A percentile compares a stretch with the other conserved stretches of the same genome.
phyloP scores from a whole-genome alignment of 35 echinoderm and acorn worm species.

The Acanthaster planci region DNA sequence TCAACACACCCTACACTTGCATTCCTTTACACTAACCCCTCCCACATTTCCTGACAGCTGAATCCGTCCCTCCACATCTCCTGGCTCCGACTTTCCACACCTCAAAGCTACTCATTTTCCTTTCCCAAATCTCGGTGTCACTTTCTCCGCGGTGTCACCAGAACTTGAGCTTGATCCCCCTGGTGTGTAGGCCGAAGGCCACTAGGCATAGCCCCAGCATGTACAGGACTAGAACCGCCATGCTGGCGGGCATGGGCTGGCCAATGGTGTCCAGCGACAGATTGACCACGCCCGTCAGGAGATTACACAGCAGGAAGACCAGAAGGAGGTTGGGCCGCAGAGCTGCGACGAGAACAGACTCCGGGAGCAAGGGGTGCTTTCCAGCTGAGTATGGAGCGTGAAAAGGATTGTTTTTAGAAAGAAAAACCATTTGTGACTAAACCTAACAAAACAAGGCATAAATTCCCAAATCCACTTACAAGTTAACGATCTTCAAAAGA shows the following conservation, averaged over 20 bases:
- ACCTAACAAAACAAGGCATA: background rate
- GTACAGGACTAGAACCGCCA: slow-evolving; percentile 29
- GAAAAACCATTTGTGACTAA: background rate
- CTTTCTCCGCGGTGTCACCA: slow-evolving; percentile 12
- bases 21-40: no score
- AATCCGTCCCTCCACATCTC: no score
- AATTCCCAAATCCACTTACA: background rate
- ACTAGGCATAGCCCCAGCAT: slow-evolving; percentile 34
- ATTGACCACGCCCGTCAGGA: slow-evolving; percentile 67
- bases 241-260: background rate
- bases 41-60: no score
- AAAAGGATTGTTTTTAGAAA: background rate
- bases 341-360: slow-evolving; percentile 36
- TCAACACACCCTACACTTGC: no score
- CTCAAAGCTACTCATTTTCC: no score
- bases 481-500: no score
- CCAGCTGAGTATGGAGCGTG: background rate
- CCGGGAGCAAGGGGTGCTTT: slow-evolving; percentile 6
- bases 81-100: no score
- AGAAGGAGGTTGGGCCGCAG: slow-evolving; percentile 58
- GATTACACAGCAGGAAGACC: slow-evolving; percentile 56
- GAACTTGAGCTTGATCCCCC: slow-evolving; percentile 52
- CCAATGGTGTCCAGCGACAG: slow-evolving; percentile 57
- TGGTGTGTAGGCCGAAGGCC: slow-evolving; percentile 28
- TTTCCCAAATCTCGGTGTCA: background rate